Conservation (phyloP, 2,888 invertebrate genomes). For the Eilema depressum region DNA sequence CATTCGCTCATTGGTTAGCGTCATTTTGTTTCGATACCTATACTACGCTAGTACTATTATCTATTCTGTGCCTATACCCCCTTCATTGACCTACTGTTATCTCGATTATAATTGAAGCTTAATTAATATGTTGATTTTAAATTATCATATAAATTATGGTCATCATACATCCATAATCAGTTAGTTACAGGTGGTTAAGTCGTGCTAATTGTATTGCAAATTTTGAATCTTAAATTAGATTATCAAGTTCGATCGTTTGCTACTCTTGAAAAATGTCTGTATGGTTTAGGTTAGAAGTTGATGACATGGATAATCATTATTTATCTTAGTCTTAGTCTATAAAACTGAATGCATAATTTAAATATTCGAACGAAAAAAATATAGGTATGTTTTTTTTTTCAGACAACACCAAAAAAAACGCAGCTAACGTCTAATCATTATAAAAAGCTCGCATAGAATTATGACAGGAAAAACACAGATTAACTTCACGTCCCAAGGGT, state of each 20-base stretch:
- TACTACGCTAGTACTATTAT: too few relatives aligned
- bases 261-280: too few relatives aligned
- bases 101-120: background rate
- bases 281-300: too few relatives aligned
- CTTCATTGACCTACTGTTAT: background rate
- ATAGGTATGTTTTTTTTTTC: too few relatives aligned
- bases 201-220: too few relatives aligned
- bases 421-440: background rate
- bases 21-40: too few relatives aligned
- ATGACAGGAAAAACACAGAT: constrained; percentile 51
- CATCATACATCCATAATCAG: background rate
- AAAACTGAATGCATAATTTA: too few relatives aligned
- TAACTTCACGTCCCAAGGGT: constrained; percentile 51
- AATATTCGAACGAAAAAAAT: too few relatives aligned
- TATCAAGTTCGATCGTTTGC: background rate
- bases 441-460: constrained; percentile 29
- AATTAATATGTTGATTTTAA: background rate
- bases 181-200: background rate
- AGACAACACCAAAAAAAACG: background rate
- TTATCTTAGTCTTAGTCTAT: too few relatives aligned
- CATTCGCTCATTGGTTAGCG: too few relatives aligned
- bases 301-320: background rate
- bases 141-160: background rate
- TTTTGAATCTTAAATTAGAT: too few relatives aligned
- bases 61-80: background rate